Conservation (phyloP, 2,888 invertebrate genomes). For the Pollenia angustigena region DNA sequence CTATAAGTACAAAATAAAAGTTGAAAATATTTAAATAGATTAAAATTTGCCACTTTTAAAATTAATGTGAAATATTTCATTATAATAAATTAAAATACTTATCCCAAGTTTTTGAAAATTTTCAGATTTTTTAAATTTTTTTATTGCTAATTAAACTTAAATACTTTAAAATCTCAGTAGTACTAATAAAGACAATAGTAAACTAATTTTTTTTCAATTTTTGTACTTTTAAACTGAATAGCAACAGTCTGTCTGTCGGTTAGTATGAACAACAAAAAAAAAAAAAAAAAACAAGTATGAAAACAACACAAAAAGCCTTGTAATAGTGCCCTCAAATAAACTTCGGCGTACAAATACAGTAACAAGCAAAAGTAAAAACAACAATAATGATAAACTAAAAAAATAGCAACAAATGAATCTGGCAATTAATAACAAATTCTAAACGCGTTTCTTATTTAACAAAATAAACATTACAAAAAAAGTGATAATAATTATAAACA, state of each 20-base stretch:
- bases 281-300: conserved; percentile 9
- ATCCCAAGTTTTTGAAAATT: too few relatives aligned
- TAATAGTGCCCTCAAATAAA: conserved; percentile 82
- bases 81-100: too few relatives aligned
- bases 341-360: conserved; percentile 66
- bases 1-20: too few relatives aligned
- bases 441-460: conserved; percentile 59
- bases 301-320: conserved; percentile 77
- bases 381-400: conserved; percentile 27
- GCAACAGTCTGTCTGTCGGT: not conserved
- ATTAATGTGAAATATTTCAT: too few relatives aligned
- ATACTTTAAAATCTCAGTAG: not conserved
- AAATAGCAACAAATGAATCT: conserved; percentile 44
- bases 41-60: too few relatives aligned
- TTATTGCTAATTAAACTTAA: not conserved
- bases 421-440: conserved; percentile 68
- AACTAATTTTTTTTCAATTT: conserved; percentile 5
- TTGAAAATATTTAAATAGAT: too few relatives aligned
- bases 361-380: conserved; percentile 60
- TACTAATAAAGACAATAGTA: conserved; percentile 3
- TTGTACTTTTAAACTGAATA: conserved; percentile 2
- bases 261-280: not conserved
- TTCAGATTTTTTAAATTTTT: not conserved
- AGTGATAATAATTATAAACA: conserved; percentile 21
- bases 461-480: conserved; percentile 14